phyloP scores from a whole-genome alignment of 2,888 invertebrate species.

The Cynaeus angustus region DNA sequence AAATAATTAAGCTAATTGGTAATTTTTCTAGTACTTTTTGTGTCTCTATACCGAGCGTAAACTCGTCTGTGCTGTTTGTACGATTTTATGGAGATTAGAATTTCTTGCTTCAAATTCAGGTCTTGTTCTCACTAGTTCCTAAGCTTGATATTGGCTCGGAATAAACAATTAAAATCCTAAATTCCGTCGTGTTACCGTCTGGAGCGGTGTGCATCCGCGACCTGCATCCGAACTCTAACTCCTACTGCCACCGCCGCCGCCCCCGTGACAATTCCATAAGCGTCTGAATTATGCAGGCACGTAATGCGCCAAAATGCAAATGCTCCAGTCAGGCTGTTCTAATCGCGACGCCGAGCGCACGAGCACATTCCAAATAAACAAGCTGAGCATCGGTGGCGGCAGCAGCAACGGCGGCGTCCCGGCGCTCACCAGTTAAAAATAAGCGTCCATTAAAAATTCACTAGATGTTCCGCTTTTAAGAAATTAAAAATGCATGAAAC shows the following conservation, averaged over 20 bases:
- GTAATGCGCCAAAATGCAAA: slow-evolving; percentile 61
- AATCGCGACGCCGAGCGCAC: slow-evolving; percentile 58
- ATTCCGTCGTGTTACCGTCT: slow-evolving; percentile 17
- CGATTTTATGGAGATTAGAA: no score
- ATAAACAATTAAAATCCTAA: slow-evolving; percentile 27
- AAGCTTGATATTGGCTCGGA: not conserved
- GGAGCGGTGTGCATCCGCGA: slow-evolving; percentile 30
- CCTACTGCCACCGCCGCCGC: slow-evolving; percentile 35
- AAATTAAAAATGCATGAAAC: slow-evolving; percentile 68
- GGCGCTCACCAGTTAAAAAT: slow-evolving; percentile 56
- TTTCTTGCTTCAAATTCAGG: no score
- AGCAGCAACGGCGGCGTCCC: slow-evolving; percentile 42
- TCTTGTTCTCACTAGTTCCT: no score
- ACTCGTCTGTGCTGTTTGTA: no score
- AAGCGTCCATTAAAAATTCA: slow-evolving; percentile 61
- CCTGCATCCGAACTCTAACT: slow-evolving; percentile 45
- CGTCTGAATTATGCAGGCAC: slow-evolving; percentile 60
- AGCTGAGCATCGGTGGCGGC: slow-evolving; percentile 36
- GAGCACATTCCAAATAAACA: slow-evolving; percentile 61
- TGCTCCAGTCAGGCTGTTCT: slow-evolving; percentile 55
- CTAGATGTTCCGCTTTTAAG: slow-evolving; percentile 65
- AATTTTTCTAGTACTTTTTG: no score
- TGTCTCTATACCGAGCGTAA: no score
- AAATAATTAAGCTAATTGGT: not conserved
- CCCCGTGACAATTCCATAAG: slow-evolving; percentile 59